These are phyloP conservation scores for Thalassophryne amazonica DNA, from an alignment of 2,797 vertebrate genomes.

Conservation along the genomic window DNA sequence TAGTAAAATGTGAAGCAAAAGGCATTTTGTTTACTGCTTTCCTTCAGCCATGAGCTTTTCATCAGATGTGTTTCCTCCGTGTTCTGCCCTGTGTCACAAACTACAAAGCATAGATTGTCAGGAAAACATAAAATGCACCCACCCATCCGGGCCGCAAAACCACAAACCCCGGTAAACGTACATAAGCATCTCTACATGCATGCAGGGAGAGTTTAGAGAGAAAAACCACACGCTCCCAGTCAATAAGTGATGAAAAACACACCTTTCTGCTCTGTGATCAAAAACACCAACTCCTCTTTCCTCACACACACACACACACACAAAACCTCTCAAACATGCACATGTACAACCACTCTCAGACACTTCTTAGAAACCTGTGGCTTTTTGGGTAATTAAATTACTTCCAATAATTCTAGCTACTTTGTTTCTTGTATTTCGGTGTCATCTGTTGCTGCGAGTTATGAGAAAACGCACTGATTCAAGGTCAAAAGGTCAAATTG, in stretches of 20 bases:
- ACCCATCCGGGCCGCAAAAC: constrained; percentile 76
- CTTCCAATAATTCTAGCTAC: too few relatives aligned
- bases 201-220: constrained; percentile 28
- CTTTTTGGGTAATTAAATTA: too few relatives aligned
- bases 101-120: constrained; percentile 51
- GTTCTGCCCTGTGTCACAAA: constrained; percentile 41
- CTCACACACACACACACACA: not conserved
- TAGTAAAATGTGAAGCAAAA: not conserved
- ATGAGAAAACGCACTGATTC: too few relatives aligned
- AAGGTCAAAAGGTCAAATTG: too few relatives aligned
- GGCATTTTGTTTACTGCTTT: constrained; percentile 23
- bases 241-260: constrained; percentile 40
- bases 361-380: too few relatives aligned
- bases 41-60: not conserved
- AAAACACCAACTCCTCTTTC: constrained; percentile 33
- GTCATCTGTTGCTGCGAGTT: too few relatives aligned
- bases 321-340: not conserved
- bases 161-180: constrained; percentile 42
- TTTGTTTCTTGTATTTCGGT: too few relatives aligned
- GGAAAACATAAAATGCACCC: constrained; percentile 59
- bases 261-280: constrained; percentile 33
- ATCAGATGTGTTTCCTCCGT: constrained; percentile 27
- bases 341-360: not conserved
- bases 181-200: constrained; percentile 9
- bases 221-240: constrained; percentile 51